Conservation (phyloP, 2,113 vertebrate genomes). For the Ochotona curzoniae region DNA sequence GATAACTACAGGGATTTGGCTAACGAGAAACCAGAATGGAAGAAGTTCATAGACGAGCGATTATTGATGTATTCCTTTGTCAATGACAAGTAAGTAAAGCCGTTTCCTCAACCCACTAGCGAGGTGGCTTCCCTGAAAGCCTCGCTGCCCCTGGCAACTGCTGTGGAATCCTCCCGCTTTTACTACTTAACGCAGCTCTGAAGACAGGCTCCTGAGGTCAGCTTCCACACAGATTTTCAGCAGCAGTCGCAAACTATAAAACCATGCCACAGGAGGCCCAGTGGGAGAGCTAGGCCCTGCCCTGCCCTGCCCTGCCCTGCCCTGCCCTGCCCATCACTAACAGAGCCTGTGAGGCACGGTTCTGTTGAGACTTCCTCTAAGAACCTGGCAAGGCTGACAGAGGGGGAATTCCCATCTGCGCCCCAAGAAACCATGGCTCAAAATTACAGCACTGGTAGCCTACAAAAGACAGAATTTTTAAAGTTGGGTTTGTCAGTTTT, state of each 20-base stretch:
- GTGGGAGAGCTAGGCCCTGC: background rate
- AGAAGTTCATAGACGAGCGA: conserved; percentile 98
- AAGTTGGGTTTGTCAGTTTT: background rate
- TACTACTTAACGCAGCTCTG: background rate
- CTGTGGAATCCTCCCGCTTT: background rate
- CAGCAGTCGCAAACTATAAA: background rate
- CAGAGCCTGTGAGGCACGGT: background rate
- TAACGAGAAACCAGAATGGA: conserved; percentile 98
- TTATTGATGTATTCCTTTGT: conserved; percentile 99
- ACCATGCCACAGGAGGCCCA: no score
- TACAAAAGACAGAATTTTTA: background rate
- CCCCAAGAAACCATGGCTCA: background rate
- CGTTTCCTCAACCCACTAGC: background rate
- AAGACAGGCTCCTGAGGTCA: background rate
- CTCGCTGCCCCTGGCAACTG: background rate
- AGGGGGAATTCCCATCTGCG: background rate
- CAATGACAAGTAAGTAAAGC: conserved; percentile 95
- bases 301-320: background rate
- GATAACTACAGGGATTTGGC: conserved; percentile 98
- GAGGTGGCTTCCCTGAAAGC: background rate
- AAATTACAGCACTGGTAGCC: background rate
- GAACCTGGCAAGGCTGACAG: background rate
- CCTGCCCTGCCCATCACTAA: background rate
- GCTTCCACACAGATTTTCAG: background rate
- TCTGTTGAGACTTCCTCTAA: background rate